Conservation (phyloP, 2,888 invertebrate species). For the Seira musarum region DNA sequence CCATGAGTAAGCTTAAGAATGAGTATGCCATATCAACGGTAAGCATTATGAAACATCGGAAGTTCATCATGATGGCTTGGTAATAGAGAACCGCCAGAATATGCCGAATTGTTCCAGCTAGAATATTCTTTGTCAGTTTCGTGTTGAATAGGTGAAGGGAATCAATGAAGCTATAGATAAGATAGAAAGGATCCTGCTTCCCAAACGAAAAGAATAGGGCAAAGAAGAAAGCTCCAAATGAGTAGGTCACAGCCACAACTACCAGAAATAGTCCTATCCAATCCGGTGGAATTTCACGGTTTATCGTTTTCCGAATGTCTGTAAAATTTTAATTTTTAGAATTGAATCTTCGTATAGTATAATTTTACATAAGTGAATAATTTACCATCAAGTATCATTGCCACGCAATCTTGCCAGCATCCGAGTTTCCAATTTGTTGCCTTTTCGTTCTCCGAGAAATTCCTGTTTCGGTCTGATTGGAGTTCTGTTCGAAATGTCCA, state of each 20-base stretch:
- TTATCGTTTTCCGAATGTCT: no score
- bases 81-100: neutral
- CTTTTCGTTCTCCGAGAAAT: neutral
- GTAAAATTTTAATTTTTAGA: neutral
- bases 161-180: no score
- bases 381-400: neutral
- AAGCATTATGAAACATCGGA: neutral
- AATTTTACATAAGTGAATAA: no score
- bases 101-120: no score
- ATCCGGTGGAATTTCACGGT: no score
- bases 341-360: neutral
- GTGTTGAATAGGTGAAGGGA: no score
- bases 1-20: neutral
- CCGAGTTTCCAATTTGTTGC: neutral
- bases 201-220: neutral
- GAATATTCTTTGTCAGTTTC: no score
- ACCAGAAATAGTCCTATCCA: neutral
- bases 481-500: neutral
- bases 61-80: neutral
- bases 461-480: neutral
- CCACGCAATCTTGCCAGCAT: neutral
- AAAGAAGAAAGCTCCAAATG: neutral
- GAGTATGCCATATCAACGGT: neutral
- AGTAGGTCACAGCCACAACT: neutral
- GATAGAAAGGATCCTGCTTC: neutral